Base-by-base conservation (phyloP, 1,140 invertebrate species). In the Drosophila lini region DNA sequence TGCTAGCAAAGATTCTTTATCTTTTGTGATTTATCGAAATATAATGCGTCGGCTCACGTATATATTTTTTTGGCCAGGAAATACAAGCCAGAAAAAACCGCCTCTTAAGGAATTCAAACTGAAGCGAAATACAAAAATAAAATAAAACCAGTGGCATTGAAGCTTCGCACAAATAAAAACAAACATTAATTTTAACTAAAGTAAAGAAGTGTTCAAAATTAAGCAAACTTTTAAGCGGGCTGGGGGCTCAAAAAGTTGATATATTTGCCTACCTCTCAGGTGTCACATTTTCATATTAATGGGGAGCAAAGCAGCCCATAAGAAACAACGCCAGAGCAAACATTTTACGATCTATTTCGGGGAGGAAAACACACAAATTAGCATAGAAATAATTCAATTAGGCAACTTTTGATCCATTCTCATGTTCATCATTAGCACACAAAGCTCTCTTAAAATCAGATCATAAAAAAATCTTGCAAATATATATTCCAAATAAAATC, bases 311-410 rank as follows among this genome's bases (percentile, higher is more conserved):
- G 19, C 45, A 53, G 32, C 48, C 25, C 59, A 36, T 45, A 47
- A 61, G 59, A 61, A 38, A 55, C 34, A 63, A 22, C 9, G n/a
- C 15, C 34, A 64, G 28, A 69, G 41, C 34, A 71, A 71, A 48
- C 67, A 59, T 59, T 82, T 73, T 71, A 83, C 56, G 81, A 83
- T 69, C 63, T 25, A 58, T 68, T 80, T 62, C 22, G 53, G 47
- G 32, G 16, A 60, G 45, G 59, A 55, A 79, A 80, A 73, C 52
- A 41, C 25, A 34, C n/a, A 75, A 83, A 83, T 88, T 89, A 83
- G 83, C 80, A 88, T 88, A 67, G 58, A 78, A 88, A 88, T 88
- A 74, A 89, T 88, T 88, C 77, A 88, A 88, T 88, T 86, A 86
- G 76, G 48, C 75, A 68, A 80, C 78, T 81, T 67, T 84, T 77